A percentile compares a stretch with the other conserved stretches of the same genome.
phyloP scores from a whole-genome alignment of 2,888 invertebrate genomes.

The Tholera decimalis region DNA sequence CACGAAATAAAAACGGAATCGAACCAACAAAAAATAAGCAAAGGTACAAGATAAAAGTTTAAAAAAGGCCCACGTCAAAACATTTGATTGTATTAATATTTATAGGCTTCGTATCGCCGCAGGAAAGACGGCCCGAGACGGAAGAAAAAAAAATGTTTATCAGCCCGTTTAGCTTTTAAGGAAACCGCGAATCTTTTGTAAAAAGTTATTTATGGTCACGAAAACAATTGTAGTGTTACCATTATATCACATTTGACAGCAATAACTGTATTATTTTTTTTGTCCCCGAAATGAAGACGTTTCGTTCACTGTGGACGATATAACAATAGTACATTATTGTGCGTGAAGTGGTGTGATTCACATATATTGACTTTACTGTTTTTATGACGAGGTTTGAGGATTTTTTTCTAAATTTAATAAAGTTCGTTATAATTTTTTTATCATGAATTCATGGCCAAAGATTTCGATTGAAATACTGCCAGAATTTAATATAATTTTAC shows the following conservation, averaged over 20 bases:
- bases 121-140: constrained; percentile 83
- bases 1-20: constrained; percentile 91
- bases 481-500: background rate
- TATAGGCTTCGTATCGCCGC: constrained; percentile 88
- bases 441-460: constrained; percentile 3
- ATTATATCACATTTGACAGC: constrained; percentile 90
- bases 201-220: constrained; percentile 88
- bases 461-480: constrained; percentile 21
- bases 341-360: constrained; percentile 72
- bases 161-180: constrained; percentile 91
- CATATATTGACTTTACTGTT: constrained; percentile 67
- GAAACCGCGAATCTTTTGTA: constrained; percentile 91
- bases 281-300: constrained; percentile 85
- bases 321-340: constrained; percentile 78
- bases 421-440: constrained; percentile 55
- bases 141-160: constrained; percentile 90
- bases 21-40: constrained; percentile 88
- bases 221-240: constrained; percentile 91
- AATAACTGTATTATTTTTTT: constrained; percentile 89
- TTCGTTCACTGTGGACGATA: constrained; percentile 76
- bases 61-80: constrained; percentile 91
- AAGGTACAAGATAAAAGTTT: constrained; percentile 90
- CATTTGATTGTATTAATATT: constrained; percentile 92
- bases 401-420: constrained; percentile 51
- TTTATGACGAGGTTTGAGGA: constrained; percentile 58